Conservation (phyloP, 2,888 invertebrate genomes). For the Scrobipalpa atriplicella region DNA sequence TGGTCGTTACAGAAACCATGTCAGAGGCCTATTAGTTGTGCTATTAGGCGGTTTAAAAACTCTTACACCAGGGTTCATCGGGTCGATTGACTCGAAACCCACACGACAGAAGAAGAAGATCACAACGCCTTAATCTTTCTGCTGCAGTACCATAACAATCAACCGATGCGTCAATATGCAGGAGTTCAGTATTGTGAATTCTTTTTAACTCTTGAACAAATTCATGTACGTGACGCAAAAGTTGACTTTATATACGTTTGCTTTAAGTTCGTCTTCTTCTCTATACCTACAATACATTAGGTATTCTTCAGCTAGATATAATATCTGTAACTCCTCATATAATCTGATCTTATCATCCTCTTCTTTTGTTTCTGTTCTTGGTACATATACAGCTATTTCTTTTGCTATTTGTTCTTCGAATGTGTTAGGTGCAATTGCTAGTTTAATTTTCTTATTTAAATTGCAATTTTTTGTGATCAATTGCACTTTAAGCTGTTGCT, state of each 20-base stretch:
- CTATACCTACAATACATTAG: constrained; percentile 52
- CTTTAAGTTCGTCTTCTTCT: constrained; percentile 51
- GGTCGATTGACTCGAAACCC: too few relatives aligned
- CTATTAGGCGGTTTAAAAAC: too few relatives aligned
- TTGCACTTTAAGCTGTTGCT: constrained; percentile 51
- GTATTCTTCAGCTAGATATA: constrained; percentile 55
- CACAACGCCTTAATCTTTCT: too few relatives aligned
- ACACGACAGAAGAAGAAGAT: too few relatives aligned
- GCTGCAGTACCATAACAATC: constrained; percentile 37
- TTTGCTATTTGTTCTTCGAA: constrained; percentile 58
- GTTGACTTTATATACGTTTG: constrained; percentile 53
- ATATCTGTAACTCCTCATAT: constrained; percentile 51
- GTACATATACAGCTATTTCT: constrained; percentile 47
- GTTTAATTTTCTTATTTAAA: constrained; percentile 46
- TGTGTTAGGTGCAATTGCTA: constrained; percentile 39
- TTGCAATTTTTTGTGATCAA: constrained; percentile 54
- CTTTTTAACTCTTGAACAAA: constrained; percentile 51
- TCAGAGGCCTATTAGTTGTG: too few relatives aligned
- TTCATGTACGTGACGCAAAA: constrained; percentile 48
- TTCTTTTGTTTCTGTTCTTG: constrained; percentile 35
- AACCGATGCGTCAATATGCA: constrained; percentile 39
- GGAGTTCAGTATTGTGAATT: constrained; percentile 43
- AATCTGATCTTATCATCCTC: constrained; percentile 39
- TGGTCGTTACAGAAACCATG: too few relatives aligned
- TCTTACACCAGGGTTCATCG: too few relatives aligned